Percentiles rank a stretch among this genome's conserved stretches.
These are phyloP conservation scores for Bothrops alternatus DNA, from an alignment of 2,797 vertebrate species.

Conservation along the genomic window DNA sequence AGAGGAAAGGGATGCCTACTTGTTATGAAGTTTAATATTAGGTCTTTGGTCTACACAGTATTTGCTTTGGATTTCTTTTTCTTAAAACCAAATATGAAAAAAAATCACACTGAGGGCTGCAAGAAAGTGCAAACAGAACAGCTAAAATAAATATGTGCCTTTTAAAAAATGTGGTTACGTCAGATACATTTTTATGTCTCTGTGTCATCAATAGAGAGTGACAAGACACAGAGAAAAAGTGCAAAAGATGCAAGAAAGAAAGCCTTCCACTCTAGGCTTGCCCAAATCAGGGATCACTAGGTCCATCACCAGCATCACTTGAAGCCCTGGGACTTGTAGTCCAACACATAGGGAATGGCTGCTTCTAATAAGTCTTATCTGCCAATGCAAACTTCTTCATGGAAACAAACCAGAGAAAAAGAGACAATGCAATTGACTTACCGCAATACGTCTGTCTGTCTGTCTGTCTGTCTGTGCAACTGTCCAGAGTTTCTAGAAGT, in stretches of 20 bases:
- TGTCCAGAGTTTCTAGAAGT: not conserved
- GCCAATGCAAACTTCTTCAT: not conserved
- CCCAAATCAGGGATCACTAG: not conserved
- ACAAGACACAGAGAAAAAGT: not conserved
- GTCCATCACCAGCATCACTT: not conserved
- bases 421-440: not conserved
- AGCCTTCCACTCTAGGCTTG: not conserved
- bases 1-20: not conserved
- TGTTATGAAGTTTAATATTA: not conserved
- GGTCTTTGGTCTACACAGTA: not conserved
- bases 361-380: not conserved
- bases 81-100: not conserved
- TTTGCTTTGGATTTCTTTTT: not conserved
- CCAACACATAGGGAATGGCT: not conserved
- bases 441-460: not conserved
- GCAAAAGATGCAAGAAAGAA: not conserved
- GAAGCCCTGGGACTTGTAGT: not conserved
- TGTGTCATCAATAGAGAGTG: not conserved
- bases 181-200: not conserved
- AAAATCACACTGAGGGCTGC: not conserved
- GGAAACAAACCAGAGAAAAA: not conserved
- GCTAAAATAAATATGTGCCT: not conserved
- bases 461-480: not conserved
- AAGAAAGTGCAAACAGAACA: not conserved
- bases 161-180: not conserved